phyloP scores from a whole-genome alignment of 2,888 invertebrate species.

The Aplocera efformata region DNA sequence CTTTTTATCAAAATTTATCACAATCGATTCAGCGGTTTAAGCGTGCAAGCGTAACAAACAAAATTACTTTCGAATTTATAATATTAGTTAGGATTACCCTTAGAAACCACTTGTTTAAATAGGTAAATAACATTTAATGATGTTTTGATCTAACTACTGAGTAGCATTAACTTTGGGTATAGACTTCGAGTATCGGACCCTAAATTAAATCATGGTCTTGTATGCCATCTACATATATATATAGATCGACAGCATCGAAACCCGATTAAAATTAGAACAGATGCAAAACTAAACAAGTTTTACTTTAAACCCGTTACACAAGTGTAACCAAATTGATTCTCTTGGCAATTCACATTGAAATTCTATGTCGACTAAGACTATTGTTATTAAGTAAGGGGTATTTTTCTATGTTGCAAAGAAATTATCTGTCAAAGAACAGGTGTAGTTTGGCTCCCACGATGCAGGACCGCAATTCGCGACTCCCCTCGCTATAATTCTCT shows the following conservation, averaged over 20 bases:
- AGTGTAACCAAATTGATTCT: conserved; percentile 27
- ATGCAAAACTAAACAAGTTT: conserved; percentile 19
- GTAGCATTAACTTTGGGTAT: too few species aligned
- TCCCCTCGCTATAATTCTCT: conserved; percentile 29
- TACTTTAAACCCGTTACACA: conserved; percentile 24
- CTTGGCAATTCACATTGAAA: conserved; percentile 12
- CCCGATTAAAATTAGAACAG: conserved; percentile 20
- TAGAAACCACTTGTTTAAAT: too few species aligned
- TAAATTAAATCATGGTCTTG: too few species aligned
- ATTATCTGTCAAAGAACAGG: conserved; percentile 47
- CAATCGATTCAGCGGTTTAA: too few species aligned
- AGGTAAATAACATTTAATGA: too few species aligned
- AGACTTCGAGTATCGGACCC: too few species aligned
- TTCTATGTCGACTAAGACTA: conserved; percentile 4
- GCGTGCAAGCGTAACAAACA: too few species aligned
- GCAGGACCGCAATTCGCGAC: conserved; percentile 44
- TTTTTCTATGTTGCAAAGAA: conserved; percentile 22
- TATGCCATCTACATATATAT: too few species aligned
- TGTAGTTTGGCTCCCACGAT: conserved; percentile 42
- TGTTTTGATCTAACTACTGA: too few species aligned
- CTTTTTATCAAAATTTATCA: too few species aligned
- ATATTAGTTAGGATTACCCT: too few species aligned
- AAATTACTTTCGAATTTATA: too few species aligned
- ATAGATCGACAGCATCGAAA: conserved; percentile 1
- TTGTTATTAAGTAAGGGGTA: conserved; percentile 20